These are phyloP conservation scores for Magallana ariakensis DNA, from an alignment of 1,140 invertebrate species.

Conservation along the genomic window DNA sequence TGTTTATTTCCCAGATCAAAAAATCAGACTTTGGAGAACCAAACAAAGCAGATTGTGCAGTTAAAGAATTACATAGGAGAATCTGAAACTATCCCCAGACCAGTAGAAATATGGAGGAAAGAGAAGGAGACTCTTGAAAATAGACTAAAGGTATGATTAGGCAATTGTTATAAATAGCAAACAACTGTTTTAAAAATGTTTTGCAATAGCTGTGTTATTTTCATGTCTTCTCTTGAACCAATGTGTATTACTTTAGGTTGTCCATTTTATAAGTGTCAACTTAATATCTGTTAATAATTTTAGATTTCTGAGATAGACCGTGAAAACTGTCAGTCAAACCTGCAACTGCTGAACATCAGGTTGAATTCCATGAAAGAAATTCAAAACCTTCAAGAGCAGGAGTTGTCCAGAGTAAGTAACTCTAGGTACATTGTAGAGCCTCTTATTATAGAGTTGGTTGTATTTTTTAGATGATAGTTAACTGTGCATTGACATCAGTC, in stretches of 20 bases:
- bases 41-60: slow-evolving; percentile 60
- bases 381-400: slow-evolving; percentile 64
- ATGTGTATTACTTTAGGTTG: no score
- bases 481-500: no score
- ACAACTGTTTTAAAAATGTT: background rate
- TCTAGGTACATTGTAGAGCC: background rate
- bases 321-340: slow-evolving; percentile 61
- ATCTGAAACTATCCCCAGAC: slow-evolving; percentile 64
- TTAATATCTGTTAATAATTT: slow-evolving; percentile 8
- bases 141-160: slow-evolving; percentile 62
- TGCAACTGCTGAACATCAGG: slow-evolving; percentile 67
- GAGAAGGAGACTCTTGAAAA: slow-evolving; percentile 69
- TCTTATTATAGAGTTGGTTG: no score
- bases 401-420: slow-evolving; percentile 62
- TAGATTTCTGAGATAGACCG: slow-evolving; percentile 61
- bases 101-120: slow-evolving; percentile 68
- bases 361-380: slow-evolving; percentile 67
- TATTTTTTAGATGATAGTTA: no score
- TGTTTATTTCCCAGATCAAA: slow-evolving; percentile 52
- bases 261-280: no score
- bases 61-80: slow-evolving; percentile 73
- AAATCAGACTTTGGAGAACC: slow-evolving; percentile 56
- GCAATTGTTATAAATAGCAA: background rate
- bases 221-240: background rate
- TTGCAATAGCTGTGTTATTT: no score